Evolutionary conservation across 2,888 invertebrate genomes (phyloP).

Genomic region (Rotaria magnacalcarata): DNA sequence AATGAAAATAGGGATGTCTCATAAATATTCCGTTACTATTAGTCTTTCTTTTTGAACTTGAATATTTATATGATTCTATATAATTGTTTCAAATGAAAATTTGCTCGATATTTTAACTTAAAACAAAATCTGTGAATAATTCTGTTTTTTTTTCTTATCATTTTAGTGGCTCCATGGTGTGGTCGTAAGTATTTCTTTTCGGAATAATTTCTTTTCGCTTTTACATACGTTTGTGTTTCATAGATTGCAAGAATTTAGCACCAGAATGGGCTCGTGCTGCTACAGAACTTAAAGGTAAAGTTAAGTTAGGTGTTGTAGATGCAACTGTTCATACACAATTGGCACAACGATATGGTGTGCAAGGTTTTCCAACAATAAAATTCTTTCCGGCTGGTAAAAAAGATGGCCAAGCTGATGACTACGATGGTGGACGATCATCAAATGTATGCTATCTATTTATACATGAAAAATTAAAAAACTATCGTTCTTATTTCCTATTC

Average conservation of each 20-base stretch:
- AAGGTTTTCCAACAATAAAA: slow-evolving; percentile 46
- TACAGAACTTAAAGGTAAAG: slow-evolving; percentile 83
- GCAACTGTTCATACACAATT: slow-evolving; percentile 81
- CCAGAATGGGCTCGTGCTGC: slow-evolving; percentile 96
- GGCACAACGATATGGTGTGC: slow-evolving; percentile 71
- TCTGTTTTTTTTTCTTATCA: neutral
- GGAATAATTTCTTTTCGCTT: neutral
- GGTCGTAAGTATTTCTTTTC: neutral
- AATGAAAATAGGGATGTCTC: no score
- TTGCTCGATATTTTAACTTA: neutral
- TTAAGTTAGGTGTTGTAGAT: slow-evolving; percentile 87
- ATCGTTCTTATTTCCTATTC: slow-evolving; percentile 65
- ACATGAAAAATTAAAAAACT: slow-evolving; percentile 65
- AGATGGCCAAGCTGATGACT: slow-evolving; percentile 39
- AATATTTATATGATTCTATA: no score
- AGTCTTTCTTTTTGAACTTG: no score
- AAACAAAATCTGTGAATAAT: slow-evolving; percentile 48
- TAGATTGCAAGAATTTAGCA: slow-evolving; percentile 86
- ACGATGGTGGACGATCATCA: slow-evolving; percentile 65
- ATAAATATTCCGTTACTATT: no score
- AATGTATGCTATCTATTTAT: slow-evolving; percentile 77
- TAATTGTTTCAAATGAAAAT: neutral
- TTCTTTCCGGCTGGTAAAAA: slow-evolving; percentile 41
- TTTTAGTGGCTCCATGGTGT: slow-evolving; percentile 34
- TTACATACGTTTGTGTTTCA: neutral